Base-by-base conservation (phyloP, 2,797 vertebrate species). In the Hybognathus amarus region DNA sequence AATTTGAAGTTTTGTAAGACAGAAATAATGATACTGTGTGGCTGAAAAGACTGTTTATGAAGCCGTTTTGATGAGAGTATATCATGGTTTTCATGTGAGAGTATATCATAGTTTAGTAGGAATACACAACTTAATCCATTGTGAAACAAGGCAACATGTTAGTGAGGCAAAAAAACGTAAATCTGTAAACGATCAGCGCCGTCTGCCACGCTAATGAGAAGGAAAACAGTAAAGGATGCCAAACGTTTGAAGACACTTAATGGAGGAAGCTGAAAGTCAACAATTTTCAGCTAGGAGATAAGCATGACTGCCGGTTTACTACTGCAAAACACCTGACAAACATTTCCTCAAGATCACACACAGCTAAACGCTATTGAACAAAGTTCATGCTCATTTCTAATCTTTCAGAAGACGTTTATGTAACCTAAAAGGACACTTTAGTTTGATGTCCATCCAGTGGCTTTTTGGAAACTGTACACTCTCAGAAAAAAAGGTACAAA, bases 171-270 rank as follows among this genome's bases (percentile, higher is more conserved):
- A 68, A 38, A 38, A 64, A 13, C 11, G 75, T 40, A 80, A 83
- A 87, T 50, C 69, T 69, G 18, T 47, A 80, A 75, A 45, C 40
- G 27, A n/a, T 67, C 83, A 52, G 84, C 54, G 22, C 69, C 69
- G 50, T 81, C 69, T 67, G 56, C 4, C 33, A 30, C 17, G 66
- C 24, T 68, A 77, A 85, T 33, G 77, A 50, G 20, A 83, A 67
- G 67, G 77, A 82, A 83, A 88, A 75, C 73, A 80, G 40, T 24
- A 59, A 54, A 73, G 1, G 30, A 85, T 73, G 77, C 75, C 87
- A 77, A 82, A 78, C 54, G 33, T 86, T 86, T 87, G 63, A 80
- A 79, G 69, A 82, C 5, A 68, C 52, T 27, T 77, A 74, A 84
- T 74, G 76, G 59, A 38, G 79, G 27, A 61, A 30, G 36, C 64